These are phyloP conservation scores for Pseudomugil gertrudae DNA, from an alignment of 2,797 vertebrate genomes.

Conservation along the genomic window DNA sequence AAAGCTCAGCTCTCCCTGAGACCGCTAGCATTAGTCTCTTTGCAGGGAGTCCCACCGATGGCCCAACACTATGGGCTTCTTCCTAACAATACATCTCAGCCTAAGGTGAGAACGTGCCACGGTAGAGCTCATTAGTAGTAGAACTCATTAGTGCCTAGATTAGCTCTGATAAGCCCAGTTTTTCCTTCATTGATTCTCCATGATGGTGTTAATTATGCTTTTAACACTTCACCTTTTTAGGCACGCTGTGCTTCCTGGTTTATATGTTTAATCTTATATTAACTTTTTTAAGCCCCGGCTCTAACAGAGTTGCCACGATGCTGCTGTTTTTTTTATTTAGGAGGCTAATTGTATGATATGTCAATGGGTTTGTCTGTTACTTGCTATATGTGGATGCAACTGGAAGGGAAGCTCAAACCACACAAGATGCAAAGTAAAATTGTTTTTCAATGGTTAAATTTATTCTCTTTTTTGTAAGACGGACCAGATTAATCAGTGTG, in stretches of 20 bases:
- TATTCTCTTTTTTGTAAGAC: too few species aligned
- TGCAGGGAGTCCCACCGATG: conserved; percentile 57
- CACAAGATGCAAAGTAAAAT: too few species aligned
- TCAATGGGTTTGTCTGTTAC: conserved; percentile 15
- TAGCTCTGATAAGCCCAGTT: conserved; percentile 70
- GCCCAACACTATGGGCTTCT: conserved; percentile 46
- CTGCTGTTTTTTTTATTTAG: neutral
- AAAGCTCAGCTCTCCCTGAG: conserved; percentile 67
- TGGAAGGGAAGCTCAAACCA: too few species aligned
- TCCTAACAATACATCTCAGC: conserved; percentile 60
- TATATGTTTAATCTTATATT: conserved; percentile 21
- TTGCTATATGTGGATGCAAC: neutral
- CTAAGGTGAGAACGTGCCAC: conserved; percentile 64
- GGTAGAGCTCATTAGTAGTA: conserved; percentile 46
- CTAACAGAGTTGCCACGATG: neutral
- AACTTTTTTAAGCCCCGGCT: conserved; percentile 11
- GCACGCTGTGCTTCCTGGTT: conserved; percentile 25
- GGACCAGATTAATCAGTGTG: too few species aligned
- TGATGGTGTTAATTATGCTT: conserved; percentile 59
- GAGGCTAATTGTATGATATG: conserved; percentile 8
- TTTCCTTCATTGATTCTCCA: conserved; percentile 54
- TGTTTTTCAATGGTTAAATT: too few species aligned
- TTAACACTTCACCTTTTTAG: conserved; percentile 51
- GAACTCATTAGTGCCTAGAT: conserved; percentile 73
- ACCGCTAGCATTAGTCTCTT: conserved; percentile 66